Conservation (phyloP, 2,797 vertebrate genomes). For the Anas georgica region DNA sequence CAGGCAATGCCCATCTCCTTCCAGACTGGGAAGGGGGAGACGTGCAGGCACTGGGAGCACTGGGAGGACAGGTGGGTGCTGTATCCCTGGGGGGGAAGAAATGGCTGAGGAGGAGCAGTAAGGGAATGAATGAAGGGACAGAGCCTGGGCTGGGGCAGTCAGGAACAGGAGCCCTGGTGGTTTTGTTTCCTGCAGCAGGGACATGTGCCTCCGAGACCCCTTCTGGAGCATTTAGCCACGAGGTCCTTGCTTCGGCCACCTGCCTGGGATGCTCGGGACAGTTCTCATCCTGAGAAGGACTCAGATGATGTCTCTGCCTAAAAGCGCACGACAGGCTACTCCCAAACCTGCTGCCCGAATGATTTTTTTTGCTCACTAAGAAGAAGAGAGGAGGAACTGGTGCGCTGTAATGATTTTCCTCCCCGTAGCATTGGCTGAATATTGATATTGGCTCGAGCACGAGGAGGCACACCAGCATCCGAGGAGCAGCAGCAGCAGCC, state of each 20-base stretch:
- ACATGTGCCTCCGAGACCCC: no score
- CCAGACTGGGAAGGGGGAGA: not conserved
- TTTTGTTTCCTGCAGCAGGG: not conserved
- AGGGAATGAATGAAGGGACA: not conserved
- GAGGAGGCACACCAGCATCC: not conserved
- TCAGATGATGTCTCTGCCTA: not conserved
- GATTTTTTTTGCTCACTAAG: not conserved
- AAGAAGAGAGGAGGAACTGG: not conserved
- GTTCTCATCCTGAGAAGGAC: not conserved
- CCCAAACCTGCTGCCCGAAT: not conserved
- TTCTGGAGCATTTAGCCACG: not conserved
- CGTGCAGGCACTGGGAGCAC: not conserved
- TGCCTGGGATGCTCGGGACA: not conserved
- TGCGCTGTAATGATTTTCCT: not conserved
- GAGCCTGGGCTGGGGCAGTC: not conserved
- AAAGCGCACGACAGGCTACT: not conserved
- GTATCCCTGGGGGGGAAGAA: not conserved
- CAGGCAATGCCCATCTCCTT: not conserved
- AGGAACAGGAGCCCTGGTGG: not conserved
- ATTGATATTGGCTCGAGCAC: not conserved
- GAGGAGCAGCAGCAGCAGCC: not conserved
- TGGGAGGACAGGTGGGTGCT: not conserved
- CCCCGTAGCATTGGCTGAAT: not conserved
- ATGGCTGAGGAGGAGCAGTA: accelerated
- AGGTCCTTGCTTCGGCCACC: not conserved